Conservation (phyloP, 1,140 invertebrate species). For the Adelges cooleyi region DNA sequence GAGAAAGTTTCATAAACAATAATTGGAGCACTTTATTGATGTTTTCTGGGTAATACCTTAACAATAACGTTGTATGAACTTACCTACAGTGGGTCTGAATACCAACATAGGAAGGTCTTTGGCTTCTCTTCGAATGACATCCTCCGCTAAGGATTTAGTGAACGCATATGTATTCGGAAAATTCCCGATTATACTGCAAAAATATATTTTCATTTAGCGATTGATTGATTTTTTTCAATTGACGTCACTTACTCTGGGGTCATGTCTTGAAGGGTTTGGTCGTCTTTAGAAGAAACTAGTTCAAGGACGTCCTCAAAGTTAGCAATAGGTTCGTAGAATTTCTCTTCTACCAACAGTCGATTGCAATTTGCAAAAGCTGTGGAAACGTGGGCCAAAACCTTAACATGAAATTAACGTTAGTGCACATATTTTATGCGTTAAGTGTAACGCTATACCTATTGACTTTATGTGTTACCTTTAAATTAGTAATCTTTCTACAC, state of each 20-base stretch:
- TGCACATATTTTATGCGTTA: too few species aligned
- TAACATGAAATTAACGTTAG: too few species aligned
- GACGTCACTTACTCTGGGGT: constrained; percentile 40
- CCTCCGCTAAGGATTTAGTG: constrained; percentile 54
- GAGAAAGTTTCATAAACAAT: too few species aligned
- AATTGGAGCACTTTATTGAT: too few species aligned
- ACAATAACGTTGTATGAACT: too few species aligned
- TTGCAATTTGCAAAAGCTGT: constrained; percentile 59
- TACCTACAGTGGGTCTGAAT: constrained; percentile 45
- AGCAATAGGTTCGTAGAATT: constrained; percentile 43
- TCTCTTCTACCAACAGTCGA: constrained; percentile 47
- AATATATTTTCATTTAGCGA: too few species aligned
- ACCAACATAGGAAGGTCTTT: constrained; percentile 48
- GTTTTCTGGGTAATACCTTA: too few species aligned
- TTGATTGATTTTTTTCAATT: too few species aligned
- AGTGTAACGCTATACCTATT: too few species aligned
- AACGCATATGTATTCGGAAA: constrained; percentile 57
- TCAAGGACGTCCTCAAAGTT: constrained; percentile 41
- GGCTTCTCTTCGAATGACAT: constrained; percentile 43
- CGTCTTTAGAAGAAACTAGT: constrained; percentile 40
- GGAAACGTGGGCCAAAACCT: constrained; percentile 52
- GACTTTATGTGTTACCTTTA: constrained; percentile 44
- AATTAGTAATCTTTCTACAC: constrained; percentile 50
- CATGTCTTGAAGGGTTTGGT: constrained; percentile 41
- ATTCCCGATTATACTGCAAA: constrained; percentile 45